These are phyloP conservation scores for Sitta carolinensis DNA, from an alignment of 2,797 vertebrate species.

Conservation along the genomic window DNA sequence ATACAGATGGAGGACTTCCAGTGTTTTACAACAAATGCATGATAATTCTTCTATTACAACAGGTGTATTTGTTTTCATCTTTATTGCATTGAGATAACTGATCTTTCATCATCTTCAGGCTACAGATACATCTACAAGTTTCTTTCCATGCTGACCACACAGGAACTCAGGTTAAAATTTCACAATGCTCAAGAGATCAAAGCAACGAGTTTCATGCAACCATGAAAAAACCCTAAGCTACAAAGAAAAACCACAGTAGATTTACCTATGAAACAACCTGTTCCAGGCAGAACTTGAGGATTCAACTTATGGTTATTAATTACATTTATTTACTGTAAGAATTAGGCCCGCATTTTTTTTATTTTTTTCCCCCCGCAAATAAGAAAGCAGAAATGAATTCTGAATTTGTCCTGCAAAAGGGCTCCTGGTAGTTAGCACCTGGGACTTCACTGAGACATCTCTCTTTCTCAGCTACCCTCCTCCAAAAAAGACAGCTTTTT, in stretches of 20 bases:
- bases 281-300: background rate
- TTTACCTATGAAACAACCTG: background rate
- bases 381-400: background rate
- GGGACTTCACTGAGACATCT: background rate
- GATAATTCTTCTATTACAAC: background rate
- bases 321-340: background rate
- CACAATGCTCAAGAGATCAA: background rate
- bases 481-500: background rate
- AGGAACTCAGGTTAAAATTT: slow-evolving; percentile 13
- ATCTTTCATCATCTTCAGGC: background rate
- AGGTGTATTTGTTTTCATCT: background rate
- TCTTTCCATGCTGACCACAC: background rate
- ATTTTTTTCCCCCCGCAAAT: background rate
- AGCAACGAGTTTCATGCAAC: background rate
- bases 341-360: background rate
- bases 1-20: background rate
- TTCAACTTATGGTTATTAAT: background rate
- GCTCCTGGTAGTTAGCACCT: background rate
- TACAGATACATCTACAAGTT: background rate
- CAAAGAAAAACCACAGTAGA: background rate
- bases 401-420: background rate
- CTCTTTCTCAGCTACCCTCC: background rate
- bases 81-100: background rate
- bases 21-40: background rate
- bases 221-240: background rate